phyloP scores from a whole-genome alignment of 2,113 vertebrate genomes.

The Pteropus alecto region DNA sequence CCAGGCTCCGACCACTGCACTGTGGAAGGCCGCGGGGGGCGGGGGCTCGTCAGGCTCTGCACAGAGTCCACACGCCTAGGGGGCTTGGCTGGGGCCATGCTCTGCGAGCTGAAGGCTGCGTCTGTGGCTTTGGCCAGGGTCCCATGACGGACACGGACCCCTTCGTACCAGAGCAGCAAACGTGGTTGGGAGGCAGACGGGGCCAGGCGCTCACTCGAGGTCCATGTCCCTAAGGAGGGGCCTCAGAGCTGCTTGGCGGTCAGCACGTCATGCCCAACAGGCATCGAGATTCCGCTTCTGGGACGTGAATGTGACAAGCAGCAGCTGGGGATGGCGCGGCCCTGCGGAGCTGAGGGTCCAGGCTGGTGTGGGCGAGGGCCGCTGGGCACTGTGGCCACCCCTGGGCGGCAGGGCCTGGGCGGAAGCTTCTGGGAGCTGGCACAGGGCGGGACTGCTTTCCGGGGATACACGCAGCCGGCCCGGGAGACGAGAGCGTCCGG shows the following conservation, averaged over 20 bases:
- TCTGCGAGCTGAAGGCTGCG: neutral
- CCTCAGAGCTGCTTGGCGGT: neutral
- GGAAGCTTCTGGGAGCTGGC: neutral
- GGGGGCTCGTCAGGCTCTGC: neutral
- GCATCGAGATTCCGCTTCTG: neutral
- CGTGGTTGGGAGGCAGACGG: neutral
- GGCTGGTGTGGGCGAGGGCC: neutral
- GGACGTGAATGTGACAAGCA: neutral
- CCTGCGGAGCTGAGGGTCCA: neutral
- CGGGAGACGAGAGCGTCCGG: neutral
- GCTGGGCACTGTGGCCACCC: rapidly evolving
- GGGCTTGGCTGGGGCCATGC: neutral
- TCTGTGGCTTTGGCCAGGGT: rapidly evolving
- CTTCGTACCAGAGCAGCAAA: rapidly evolving
- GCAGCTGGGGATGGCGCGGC: rapidly evolving
- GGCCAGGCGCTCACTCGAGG: rapidly evolving
- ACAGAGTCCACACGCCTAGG: rapidly evolving
- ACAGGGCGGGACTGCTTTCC: neutral
- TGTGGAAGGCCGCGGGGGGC: neutral
- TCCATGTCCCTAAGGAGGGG: neutral
- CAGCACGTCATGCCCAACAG: rapidly evolving
- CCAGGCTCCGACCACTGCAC: too few species aligned
- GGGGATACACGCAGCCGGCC: rapidly evolving
- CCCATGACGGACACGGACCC: rapidly evolving
- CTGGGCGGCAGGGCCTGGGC: neutral